phyloP scores from a whole-genome alignment of 2,113 vertebrate species.

The Apteryx mantelli region DNA sequence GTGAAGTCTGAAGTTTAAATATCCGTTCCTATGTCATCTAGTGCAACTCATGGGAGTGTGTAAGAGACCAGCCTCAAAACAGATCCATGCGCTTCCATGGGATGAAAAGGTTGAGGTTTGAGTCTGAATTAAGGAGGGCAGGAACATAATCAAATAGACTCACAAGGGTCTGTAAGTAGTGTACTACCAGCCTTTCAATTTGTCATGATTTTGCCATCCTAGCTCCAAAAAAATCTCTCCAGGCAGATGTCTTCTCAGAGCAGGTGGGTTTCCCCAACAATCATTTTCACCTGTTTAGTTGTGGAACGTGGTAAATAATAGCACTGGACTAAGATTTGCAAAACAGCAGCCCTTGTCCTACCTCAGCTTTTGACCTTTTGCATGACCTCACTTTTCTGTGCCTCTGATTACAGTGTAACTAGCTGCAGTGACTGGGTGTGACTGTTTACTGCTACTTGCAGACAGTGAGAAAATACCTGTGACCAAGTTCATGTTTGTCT shows the following conservation, averaged over 20 bases:
- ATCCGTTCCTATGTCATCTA: neutral
- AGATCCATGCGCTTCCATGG: neutral
- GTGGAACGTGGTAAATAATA: neutral
- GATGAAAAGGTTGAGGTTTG: neutral
- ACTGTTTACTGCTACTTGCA: neutral
- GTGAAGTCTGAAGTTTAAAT: neutral
- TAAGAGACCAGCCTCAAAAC: neutral
- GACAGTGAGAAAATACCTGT: neutral
- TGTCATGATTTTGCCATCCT: neutral
- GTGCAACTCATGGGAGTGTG: neutral
- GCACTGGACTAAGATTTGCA: neutral
- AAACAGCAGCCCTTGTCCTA: neutral
- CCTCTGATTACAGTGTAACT: fast-evolving
- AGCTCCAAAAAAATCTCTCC: neutral
- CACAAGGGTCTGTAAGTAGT: neutral
- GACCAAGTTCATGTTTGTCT: neutral
- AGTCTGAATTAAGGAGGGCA: neutral
- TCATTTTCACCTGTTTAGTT: neutral
- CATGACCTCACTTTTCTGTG: neutral
- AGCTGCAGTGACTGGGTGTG: neutral
- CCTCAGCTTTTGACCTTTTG: neutral
- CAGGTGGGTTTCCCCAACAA: neutral
- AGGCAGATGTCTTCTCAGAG: neutral
- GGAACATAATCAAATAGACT: neutral
- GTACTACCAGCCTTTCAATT: neutral